Evolutionary conservation across 2,797 vertebrate species (phyloP).

Genomic region (Myotis findleyi): DNA sequence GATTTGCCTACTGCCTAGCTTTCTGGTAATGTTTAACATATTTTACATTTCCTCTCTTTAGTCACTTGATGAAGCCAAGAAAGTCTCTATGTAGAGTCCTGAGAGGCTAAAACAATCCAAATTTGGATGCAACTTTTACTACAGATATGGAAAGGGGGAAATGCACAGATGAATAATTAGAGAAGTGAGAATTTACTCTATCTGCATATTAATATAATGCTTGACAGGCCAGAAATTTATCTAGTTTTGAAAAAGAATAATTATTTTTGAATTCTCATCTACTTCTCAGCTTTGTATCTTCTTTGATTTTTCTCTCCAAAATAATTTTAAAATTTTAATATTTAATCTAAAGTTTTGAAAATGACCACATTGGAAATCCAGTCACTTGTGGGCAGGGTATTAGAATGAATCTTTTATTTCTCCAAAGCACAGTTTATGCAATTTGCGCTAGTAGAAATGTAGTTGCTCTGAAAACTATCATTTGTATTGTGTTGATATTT

Average conservation of each 20-base stretch:
- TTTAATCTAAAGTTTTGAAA: slow-evolving; percentile 40
- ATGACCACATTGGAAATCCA: slow-evolving; percentile 6
- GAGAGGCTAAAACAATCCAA: not conserved
- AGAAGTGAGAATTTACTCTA: not conserved
- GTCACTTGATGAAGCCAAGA: not conserved
- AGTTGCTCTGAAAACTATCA: not conserved
- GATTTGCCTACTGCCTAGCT: not conserved
- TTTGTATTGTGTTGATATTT: not conserved
- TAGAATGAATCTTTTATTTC: slow-evolving; percentile 51
- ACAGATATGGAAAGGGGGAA: not conserved
- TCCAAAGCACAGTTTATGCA: slow-evolving; percentile 3
- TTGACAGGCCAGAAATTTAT: not conserved
- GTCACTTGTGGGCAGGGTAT: not conserved
- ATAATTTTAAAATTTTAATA: slow-evolving; percentile 39
- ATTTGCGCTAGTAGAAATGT: slow-evolving; percentile 37
- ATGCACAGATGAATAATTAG: not conserved
- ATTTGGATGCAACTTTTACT: not conserved
- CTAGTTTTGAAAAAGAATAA: not conserved
- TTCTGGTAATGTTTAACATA: not conserved
- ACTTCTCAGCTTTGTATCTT: not conserved
- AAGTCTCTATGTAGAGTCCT: not conserved
- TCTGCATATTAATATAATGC: not conserved
- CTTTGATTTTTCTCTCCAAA: not conserved
- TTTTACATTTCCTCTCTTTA: not conserved
- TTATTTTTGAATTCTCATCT: not conserved